phyloP scores from a whole-genome alignment of 2,113 vertebrate species.

The Callocephalon fimbriatum region DNA sequence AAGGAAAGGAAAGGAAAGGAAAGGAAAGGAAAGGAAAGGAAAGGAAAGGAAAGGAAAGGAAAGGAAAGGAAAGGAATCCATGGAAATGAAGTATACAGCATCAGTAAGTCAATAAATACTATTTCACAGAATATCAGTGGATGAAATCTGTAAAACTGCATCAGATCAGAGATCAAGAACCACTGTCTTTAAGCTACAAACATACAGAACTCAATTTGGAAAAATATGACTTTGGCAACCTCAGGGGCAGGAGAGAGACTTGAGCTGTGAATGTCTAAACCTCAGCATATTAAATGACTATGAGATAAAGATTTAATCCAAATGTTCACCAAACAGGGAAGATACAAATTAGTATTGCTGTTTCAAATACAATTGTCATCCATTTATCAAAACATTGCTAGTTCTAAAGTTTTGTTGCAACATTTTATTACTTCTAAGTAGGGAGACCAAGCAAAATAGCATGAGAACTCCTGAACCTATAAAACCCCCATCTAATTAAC shows the following conservation, averaged over 20 bases:
- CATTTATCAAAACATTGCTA: background rate
- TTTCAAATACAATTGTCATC: background rate
- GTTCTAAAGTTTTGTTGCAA: background rate
- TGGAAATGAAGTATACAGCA: background rate
- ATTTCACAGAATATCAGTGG: background rate
- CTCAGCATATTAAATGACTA: background rate
- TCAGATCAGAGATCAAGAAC: background rate
- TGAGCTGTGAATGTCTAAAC: background rate
- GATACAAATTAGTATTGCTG: background rate
- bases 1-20: no score
- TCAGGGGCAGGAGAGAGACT: background rate
- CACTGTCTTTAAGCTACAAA: background rate
- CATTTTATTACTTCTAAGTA: background rate
- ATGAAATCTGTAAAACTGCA: background rate
- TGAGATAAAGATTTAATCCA: background rate
- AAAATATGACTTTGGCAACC: background rate
- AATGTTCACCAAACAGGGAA: background rate
- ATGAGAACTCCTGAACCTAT: background rate
- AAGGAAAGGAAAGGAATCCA: background rate
- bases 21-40: no score
- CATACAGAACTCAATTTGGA: background rate
- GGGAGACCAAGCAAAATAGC: background rate
- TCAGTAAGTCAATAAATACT: background rate
- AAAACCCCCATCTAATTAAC: constrained; percentile 22
- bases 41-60: no score